Evolutionary conservation across 2,888 invertebrate species (phyloP).

Genomic region (Stenodera caucasica): DNA sequence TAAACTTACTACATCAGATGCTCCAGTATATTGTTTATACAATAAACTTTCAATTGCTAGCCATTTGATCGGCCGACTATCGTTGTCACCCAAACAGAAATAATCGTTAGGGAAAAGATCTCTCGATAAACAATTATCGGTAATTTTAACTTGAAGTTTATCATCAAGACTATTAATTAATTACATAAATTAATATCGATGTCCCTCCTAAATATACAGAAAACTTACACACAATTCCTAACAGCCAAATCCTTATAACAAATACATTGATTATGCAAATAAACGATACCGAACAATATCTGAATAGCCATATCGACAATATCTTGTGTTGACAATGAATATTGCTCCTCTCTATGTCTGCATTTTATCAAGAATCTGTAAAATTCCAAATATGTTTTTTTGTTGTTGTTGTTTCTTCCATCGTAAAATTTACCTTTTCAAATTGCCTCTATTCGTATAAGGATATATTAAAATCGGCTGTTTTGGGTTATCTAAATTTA

Average conservation of each 20-base stretch:
- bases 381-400: conserved; percentile 19
- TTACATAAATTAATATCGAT: too few species aligned
- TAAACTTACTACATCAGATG: conserved; percentile 83
- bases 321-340: conserved; percentile 62
- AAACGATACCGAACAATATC: conserved; percentile 81
- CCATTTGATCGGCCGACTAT: conserved; percentile 94
- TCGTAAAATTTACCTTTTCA: conserved; percentile 61
- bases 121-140: conserved; percentile 84
- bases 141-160: conserved; percentile 78
- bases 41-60: conserved; percentile 84
- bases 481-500: conserved; percentile 61
- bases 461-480: conserved; percentile 73
- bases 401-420: not conserved
- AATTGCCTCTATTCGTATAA: conserved; percentile 69
- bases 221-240: conserved; percentile 86
- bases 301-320: conserved; percentile 71
- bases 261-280: conserved; percentile 83
- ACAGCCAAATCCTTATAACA: conserved; percentile 90
- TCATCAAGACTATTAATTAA: conserved; percentile 70
- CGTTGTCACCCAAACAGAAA: conserved; percentile 90
- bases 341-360: conserved; percentile 51
- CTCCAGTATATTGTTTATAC: conserved; percentile 78
- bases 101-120: conserved; percentile 94
- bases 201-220: too few species aligned
- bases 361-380: conserved; percentile 54